Base-by-base conservation (phyloP, 2,888 invertebrate genomes). In the Watsonalla cultraria region DNA sequence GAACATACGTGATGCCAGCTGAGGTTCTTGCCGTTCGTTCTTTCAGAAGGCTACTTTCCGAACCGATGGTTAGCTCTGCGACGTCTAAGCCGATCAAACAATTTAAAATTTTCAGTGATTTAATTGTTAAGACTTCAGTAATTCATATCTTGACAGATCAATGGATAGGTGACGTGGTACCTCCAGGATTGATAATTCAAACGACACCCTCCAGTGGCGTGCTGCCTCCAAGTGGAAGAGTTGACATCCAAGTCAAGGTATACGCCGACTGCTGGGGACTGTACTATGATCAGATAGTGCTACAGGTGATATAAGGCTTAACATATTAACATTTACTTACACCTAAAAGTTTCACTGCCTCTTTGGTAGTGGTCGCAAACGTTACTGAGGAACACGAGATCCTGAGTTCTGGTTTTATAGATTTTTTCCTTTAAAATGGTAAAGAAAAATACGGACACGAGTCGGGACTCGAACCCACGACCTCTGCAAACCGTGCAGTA, bases 261-360 rank as follows among this genome's bases (percentile, higher is more conserved):
- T 76, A 72, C 65, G 81, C 84, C 0, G 82, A 82, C 76, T 72
- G 74, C 70, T 85, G 86, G 85, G 88, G 87, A 0, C 64, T 83
- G 5, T 87, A 86, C 70, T 59, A 50, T 15, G 84, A 86, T 57
- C 86, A 86, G 70, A 59, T 88, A 47, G 72, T 85, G 2, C 60
- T 88, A 50, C 61, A 76, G 68, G 87, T 86, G 15, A 56, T 46
- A 7, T 46, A 8, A 14, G 13, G 24, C 24, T 24, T 45, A 13
- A 2, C 13, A 13, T 14, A n/a, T 45, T 45, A 45, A 14, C 13
- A 8, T 46, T 13, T 13, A 24, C 4, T 24, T 24, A 24, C 2
- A 24, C 24, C 4, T 1, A 0, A 42, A 5, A 42, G 42, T 42
- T 42, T 42, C 1, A 9, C 1, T 42, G 42, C 9, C 7, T 42